Percentiles rank a stretch among this genome's conserved stretches.
Conservation (phyloP, 2,888 invertebrate species). For the Drosophila phalerata region DNA sequence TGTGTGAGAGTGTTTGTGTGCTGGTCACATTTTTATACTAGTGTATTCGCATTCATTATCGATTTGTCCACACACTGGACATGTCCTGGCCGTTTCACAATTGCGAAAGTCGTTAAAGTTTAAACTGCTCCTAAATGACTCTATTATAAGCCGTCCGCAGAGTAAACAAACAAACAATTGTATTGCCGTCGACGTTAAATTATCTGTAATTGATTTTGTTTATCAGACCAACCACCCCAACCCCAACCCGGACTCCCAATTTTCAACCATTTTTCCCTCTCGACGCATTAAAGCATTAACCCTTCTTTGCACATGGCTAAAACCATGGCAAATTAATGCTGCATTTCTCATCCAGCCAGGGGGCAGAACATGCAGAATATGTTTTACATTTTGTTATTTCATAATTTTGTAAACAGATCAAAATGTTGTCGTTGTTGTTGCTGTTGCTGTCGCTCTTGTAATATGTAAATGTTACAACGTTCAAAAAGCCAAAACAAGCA, state of each 20-base stretch:
- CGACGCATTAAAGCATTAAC: slow-evolving; percentile 29
- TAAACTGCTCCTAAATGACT: slow-evolving; percentile 78
- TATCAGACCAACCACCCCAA: slow-evolving; percentile 31
- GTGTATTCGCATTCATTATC: slow-evolving; percentile 67
- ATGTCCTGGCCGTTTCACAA: slow-evolving; percentile 40
- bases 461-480: slow-evolving; percentile 32
- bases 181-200: slow-evolving; percentile 61
- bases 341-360: slow-evolving; percentile 1
- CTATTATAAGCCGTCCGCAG: slow-evolving; percentile 62
- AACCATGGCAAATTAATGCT: slow-evolving; percentile 40
- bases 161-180: slow-evolving; percentile 64
- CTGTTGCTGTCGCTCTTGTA: slow-evolving; percentile 12
- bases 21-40: slow-evolving; percentile 44
- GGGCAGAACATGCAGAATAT: slow-evolving; percentile 34
- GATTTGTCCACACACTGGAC: slow-evolving; percentile 54
- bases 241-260: no score
- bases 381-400: slow-evolving; percentile 53
- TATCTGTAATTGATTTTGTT: slow-evolving; percentile 80
- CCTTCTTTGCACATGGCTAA: slow-evolving; percentile 39
- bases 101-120: slow-evolving; percentile 64
- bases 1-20: slow-evolving; percentile 4
- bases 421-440: slow-evolving; percentile 40
- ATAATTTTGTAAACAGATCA: slow-evolving; percentile 46
- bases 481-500: slow-evolving; percentile 24
- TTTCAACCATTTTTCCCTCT: background rate